Base-by-base conservation (phyloP, 2,113 vertebrate genomes). In the Callocephalon fimbriatum region DNA sequence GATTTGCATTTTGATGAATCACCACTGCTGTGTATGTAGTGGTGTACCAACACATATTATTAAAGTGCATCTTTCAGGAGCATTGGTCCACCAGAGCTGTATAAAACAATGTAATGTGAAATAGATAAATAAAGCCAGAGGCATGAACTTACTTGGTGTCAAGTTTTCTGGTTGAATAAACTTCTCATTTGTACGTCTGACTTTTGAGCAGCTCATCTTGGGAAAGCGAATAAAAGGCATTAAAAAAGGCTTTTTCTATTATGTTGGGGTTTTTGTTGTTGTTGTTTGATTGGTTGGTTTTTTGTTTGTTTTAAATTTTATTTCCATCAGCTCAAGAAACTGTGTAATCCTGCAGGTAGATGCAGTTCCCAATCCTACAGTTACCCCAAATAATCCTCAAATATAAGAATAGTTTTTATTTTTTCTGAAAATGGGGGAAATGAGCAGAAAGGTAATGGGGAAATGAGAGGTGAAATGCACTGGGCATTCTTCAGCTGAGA, bases 1-100 rank as follows among this genome's bases (percentile, higher is more conserved):
- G 47, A 89, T 96, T 77, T 95, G 73, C 68, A 66, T 95, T 86
- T 93, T 95, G 50, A 91, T 91, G 63, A 70, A 73, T 90, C 80
- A 71, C 42, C 38, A 67, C 26, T 90, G 44, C 47, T 93, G 35
- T 58, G 44, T 59, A 65, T 75, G 61, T 90, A 86, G 65, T 53
- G 47, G 40, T 40, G 48, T 50, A 86, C n/a, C 15, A 90, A 75
- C 61, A 91, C 40, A 42, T 61, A 35, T 29, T 72, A 82, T 47
- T 90, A 54, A 91, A 70, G 27, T 42, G 2, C 16, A 27, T 40
- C 56, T 77, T 93, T 92, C 72, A 84, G 61, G 23, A 79, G 18
- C 27, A 68, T 40, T 37, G 38, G 37, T 73, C 67, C 50, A 82
- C 51, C 56, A 91, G 35, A 63, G 56, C 6, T 84, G n/a, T 63